Percentiles rank a stretch among this genome's conserved stretches.
Conservation (phyloP, 2,888 invertebrate genomes). For the Thymelicus sylvestris region DNA sequence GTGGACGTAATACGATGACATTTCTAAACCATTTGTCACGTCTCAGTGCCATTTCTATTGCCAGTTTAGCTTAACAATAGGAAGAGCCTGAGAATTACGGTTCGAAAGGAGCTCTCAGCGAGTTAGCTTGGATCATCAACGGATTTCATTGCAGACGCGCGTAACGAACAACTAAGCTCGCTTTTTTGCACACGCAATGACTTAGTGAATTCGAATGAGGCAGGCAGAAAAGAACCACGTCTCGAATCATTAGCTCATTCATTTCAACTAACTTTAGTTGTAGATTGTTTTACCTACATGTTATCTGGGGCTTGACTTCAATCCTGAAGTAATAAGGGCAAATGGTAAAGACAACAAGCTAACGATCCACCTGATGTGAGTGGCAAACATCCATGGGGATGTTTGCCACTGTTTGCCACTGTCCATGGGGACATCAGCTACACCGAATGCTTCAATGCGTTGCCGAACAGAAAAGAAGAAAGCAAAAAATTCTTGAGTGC, state of each 20-base stretch:
- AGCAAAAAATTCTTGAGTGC: no score
- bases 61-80: not conserved
- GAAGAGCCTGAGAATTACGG: constrained; percentile 2
- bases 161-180: not conserved
- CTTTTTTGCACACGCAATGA: not conserved
- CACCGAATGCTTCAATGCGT: no score
- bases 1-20: not conserved
- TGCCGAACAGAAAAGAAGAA: no score
- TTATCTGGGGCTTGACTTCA: no score
- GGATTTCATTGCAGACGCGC: not conserved
- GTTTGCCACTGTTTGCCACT: no score
- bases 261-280: no score
- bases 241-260: not conserved
- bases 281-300: no score
- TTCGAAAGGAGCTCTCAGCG: not conserved
- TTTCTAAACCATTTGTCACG: not conserved
- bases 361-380: no score
- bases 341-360: no score
- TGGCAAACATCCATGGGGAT: no score
- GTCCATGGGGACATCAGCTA: no score
- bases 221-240: not conserved
- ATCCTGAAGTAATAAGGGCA: no score
- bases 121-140: not conserved
- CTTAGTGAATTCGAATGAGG: not conserved
- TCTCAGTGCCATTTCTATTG: not conserved